Evolutionary conservation across 2,888 invertebrate species (phyloP), one percentile per base, ranked within the genome.

Genomic region (Horisme vitalbata): DNA sequence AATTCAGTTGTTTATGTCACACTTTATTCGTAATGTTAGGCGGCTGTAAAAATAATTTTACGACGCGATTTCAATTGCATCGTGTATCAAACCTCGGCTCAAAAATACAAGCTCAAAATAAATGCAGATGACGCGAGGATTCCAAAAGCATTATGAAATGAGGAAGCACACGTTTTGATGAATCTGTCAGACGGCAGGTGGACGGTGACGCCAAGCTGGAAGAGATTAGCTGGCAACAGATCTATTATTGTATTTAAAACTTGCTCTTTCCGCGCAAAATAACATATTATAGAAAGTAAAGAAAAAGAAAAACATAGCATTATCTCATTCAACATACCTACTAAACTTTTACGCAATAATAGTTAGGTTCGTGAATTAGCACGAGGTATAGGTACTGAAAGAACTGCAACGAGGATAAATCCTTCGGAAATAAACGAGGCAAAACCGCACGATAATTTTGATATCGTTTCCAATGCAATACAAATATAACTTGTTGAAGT

Each of bases 11-110:
- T 57, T 52, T 53, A 47, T 49, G 36, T 49, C 45, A 50, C 37
- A 46, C 32, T 45, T 45, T 48, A 35, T 39, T 35, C 18, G 46
- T 55, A 48, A 52, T 48, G 38, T 56, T 44, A 36, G 41, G 13
- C 33, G 37, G 43, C 43, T 52, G 49, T 57, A 55, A 57, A 54
- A 51, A 53, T 53, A 53, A 52, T 47, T 52, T 56, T 45, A 55
- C 37, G 50, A 46, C 35, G 21, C 30, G 48, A 45, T 52, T 48
- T 47, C 47, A 49, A 48, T 48, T 49, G 47, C 48, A 46, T 43
- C 27, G 28, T 30, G 35, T 28, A 24, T 31, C 31, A 45, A 41
- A 41, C 44, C 32, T 26, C 1, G 4, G 1, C 6, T 13, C 11
- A 23, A 36, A 34, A 48, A 45, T n/a, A 36, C n/a, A 11, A 26